Base-by-base conservation (phyloP, 2,888 invertebrate genomes). In the Caenorhabditis japonica region DNA sequence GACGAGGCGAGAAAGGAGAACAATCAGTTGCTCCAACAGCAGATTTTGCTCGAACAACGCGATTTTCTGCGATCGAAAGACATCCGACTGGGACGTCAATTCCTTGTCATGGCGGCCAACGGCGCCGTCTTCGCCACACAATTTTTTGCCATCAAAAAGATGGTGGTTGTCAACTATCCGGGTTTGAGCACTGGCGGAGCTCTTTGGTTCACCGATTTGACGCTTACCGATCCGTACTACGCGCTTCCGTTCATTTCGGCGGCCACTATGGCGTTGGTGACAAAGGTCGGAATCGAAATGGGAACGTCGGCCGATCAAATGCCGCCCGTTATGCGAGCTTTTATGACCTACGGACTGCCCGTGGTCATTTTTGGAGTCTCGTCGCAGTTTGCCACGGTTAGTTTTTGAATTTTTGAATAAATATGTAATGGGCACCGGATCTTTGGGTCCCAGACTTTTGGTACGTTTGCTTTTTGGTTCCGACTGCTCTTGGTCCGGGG, bases 171-270 rank as follows among this genome's bases (percentile, higher is more conserved):
- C 30, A 97, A 96, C 1, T 93, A 99, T 34, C 94, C 94, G 41
- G 95, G 95, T 87, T 91, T 97, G 91, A 91, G 91, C 76, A 90
- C 91, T 0, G 97, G 97, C 30, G 99, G 99, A 0, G 80, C 94
- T 1, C 92, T 91, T 83, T 99, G 97, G 97, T 96, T 99, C 88
- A 90, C 91, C 3, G 95, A 99, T 90, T 91, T 99, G 44, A 95
- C 96, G 0, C 88, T 94, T 10, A 91, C 93, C 2, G 99, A 99
- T 90, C 96, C 95, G 46, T 93, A 91, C 88, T 97, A 92, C 86
- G 78, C 93, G 13, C 89, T 99, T 61, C 97, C 97, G 0, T 5
- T 95, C 0, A 90, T 95, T 52, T 96, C 96, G 0, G 92, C 93
- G 88, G 89, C 91, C 0, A 94, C 96, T 0, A 89, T 97, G 84